A percentile compares a stretch with the other conserved stretches of the same genome.
phyloP scores from a whole-genome alignment of 2,888 invertebrate species.

The Noctua comes region DNA sequence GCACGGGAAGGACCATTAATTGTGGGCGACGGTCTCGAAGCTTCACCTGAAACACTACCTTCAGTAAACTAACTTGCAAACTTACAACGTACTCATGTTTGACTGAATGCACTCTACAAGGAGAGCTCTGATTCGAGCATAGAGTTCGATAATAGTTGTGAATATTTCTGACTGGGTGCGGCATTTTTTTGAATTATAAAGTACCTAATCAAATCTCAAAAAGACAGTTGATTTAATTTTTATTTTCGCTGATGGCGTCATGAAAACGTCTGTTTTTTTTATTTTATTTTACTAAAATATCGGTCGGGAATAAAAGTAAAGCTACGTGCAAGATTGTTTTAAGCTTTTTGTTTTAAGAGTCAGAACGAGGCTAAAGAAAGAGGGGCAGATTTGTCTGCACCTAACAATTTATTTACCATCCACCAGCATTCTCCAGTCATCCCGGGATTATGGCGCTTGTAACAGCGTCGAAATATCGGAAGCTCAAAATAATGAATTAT shows the following conservation, averaged over 20 bases:
- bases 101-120: conserved; percentile 30
- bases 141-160: background rate
- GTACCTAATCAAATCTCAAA: background rate
- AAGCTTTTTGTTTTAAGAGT: no score
- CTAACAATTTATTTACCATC: no score
- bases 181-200: background rate
- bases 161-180: background rate
- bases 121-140: conserved; percentile 8
- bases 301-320: background rate
- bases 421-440: no score
- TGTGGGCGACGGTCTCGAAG: conserved; percentile 66
- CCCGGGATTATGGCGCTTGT: no score
- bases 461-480: no score
- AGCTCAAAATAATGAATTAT: no score
- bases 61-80: conserved; percentile 62
- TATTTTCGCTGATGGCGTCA: background rate
- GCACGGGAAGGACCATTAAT: conserved; percentile 72
- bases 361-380: no score
- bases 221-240: background rate
- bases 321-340: background rate
- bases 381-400: no score
- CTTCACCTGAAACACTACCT: conserved; percentile 67
- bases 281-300: background rate
- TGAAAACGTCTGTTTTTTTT: background rate
- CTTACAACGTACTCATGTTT: conserved; percentile 48